Percentiles rank a stretch among this genome's conserved stretches.
Conservation (phyloP, 1,140 invertebrate genomes). For the Megathymus violae region DNA sequence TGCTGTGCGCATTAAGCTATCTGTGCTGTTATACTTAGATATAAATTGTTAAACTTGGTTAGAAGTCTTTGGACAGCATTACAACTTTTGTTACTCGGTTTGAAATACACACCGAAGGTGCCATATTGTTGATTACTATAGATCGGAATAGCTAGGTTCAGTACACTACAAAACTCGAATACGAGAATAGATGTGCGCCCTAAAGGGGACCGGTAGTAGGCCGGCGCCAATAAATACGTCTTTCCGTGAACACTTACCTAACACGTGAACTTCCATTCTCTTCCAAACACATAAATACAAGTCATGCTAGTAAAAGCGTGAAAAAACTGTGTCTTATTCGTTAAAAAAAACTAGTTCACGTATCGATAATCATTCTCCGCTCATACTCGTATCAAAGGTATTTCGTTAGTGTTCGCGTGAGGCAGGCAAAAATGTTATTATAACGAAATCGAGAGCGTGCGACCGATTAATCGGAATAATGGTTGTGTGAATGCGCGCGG, state of each 20-base stretch:
- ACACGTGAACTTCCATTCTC: constrained; percentile 3
- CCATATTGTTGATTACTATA: no score
- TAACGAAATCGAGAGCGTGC: constrained; percentile 58
- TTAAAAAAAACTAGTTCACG: constrained; percentile 37
- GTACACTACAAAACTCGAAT: no score
- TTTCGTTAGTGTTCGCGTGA: constrained; percentile 47
- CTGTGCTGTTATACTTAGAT: no score
- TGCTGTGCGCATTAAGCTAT: no score
- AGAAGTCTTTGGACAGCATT: no score
- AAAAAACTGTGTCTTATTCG: constrained; percentile 9
- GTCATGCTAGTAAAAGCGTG: constrained; percentile 2
- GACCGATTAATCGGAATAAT: constrained; percentile 43
- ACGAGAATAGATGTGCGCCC: no score
- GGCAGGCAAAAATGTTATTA: constrained; percentile 39
- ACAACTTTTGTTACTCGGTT: no score
- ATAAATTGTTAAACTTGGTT: no score
- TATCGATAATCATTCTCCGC: constrained; percentile 38
- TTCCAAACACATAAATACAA: no score
- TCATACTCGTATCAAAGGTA: constrained; percentile 11
- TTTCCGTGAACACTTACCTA: background rate
- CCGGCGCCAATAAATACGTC: constrained; percentile 3
- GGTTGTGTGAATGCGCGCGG: constrained; percentile 17
- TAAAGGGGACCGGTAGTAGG: background rate
- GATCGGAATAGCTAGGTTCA: no score
- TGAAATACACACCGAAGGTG: no score